A percentile compares a stretch with the other conserved stretches of the same genome.
Conservation (phyloP, 2,113 vertebrate species). For the western clawed frog (Xenopus tropicalis) region DNA sequence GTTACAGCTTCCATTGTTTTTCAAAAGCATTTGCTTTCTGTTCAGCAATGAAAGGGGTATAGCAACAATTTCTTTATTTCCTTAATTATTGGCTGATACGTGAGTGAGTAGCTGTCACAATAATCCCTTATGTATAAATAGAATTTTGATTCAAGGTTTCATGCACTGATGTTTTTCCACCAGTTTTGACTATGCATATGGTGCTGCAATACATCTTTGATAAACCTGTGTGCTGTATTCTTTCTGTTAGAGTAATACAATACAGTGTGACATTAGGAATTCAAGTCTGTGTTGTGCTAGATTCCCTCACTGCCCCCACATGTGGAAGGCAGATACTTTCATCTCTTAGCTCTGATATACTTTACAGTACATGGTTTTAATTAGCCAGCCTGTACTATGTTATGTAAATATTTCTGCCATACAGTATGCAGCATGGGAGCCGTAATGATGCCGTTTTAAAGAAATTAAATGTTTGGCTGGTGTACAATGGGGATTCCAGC, state of each 20-base stretch:
- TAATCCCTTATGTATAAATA: background rate
- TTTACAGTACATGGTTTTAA: conserved; percentile 24
- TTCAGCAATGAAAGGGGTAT: no score
- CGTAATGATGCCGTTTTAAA: conserved; percentile 36
- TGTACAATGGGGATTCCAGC: conserved; percentile 36
- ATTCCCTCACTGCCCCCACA: conserved; percentile 19
- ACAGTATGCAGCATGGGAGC: conserved; percentile 41
- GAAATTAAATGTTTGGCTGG: conserved; percentile 43
- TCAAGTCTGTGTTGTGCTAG: conserved; percentile 20
- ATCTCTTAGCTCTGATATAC: conserved; percentile 20
- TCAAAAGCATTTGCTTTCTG: no score
- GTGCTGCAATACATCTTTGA: conserved; percentile 11
- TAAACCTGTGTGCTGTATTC: conserved; percentile 5
- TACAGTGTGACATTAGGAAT: conserved; percentile 25
- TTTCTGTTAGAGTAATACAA: conserved; percentile 20
- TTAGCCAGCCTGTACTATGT: conserved; percentile 31
- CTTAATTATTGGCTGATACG: no score
- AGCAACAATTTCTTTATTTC: no score
- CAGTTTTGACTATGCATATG: background rate
- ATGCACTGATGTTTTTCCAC: background rate
- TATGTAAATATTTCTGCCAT: conserved; percentile 41
- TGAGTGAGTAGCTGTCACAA: background rate
- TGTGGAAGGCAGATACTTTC: conserved; percentile 5
- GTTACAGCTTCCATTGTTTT: no score
- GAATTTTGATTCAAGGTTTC: background rate